These are phyloP conservation scores for Caenorhabditis brenneri DNA, from an alignment of 1,140 invertebrate species.

Conservation along the genomic window DNA sequence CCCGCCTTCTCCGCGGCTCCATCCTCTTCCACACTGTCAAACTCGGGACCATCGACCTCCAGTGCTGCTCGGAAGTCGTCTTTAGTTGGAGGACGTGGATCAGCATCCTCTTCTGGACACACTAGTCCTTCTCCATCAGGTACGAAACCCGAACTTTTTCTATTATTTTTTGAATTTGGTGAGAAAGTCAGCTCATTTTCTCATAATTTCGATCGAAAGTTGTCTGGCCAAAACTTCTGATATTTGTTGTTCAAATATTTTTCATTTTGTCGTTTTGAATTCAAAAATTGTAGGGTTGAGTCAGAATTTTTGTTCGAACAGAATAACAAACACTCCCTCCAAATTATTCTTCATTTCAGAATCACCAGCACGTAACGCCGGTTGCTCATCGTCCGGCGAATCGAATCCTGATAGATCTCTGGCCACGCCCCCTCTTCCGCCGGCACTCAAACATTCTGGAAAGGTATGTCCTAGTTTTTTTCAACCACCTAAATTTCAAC, in stretches of 20 bases:
- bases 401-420: constrained; percentile 37
- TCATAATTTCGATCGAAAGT: too few species aligned
- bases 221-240: too few species aligned
- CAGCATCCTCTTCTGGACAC: constrained; percentile 46
- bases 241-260: too few species aligned
- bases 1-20: neutral
- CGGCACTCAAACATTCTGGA: constrained; percentile 42
- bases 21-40: neutral
- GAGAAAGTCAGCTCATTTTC: neutral
- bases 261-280: too few species aligned
- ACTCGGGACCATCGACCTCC: constrained; percentile 7
- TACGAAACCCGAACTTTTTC: neutral
- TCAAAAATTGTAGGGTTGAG: too few species aligned
- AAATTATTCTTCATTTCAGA: neutral
- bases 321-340: too few species aligned
- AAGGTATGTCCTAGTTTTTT: too few species aligned
- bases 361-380: constrained; percentile 40
- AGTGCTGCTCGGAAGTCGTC: constrained; percentile 44
- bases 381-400: constrained; percentile 36
- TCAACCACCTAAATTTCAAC: too few species aligned
- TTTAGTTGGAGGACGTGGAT: constrained; percentile 32
- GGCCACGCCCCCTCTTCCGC: constrained; percentile 45
- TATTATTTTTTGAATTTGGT: neutral
- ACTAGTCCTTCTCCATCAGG: constrained; percentile 50
- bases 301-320: too few species aligned